Conservation (phyloP, 2,888 invertebrate species). For the Ditula angustiorana region DNA sequence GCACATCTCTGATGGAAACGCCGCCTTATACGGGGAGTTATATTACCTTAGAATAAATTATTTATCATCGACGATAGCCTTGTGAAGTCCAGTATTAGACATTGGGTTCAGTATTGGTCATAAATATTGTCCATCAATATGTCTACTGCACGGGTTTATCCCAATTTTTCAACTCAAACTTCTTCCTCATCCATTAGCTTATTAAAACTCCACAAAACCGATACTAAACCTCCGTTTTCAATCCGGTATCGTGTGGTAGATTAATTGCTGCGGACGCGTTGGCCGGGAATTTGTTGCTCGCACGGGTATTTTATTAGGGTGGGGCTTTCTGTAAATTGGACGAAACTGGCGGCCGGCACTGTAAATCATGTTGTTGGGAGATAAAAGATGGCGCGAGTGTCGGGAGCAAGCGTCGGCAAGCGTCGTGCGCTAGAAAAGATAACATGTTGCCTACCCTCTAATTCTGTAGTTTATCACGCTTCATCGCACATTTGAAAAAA, state of each 20-base stretch:
- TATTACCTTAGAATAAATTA: too few species aligned
- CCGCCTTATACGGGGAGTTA: too few species aligned
- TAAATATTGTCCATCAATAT: too few species aligned
- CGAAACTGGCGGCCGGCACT: constrained; percentile 64
- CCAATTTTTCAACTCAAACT: background rate
- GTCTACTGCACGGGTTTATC: too few species aligned
- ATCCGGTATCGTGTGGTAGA: constrained; percentile 24
- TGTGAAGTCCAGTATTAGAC: too few species aligned
- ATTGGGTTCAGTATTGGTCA: too few species aligned
- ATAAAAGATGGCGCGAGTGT: constrained; percentile 46
- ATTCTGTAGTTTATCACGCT: too few species aligned
- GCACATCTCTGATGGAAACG: too few species aligned
- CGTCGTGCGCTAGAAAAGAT: too few species aligned
- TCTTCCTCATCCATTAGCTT: background rate
- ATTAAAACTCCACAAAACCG: constrained; percentile 8
- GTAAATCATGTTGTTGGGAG: constrained; percentile 70
- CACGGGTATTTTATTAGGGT: constrained; percentile 67
- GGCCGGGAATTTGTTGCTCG: constrained; percentile 48
- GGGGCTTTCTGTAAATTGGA: constrained; percentile 74
- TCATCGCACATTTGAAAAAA: too few species aligned
- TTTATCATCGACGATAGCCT: too few species aligned
- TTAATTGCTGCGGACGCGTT: constrained; percentile 37
- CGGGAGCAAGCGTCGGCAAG: constrained; percentile 38
- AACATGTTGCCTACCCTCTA: too few species aligned
- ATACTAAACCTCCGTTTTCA: constrained; percentile 13